Evolutionary conservation across 2,113 vertebrate species (phyloP).

Genomic region (Sardina pilchardus): DNA sequence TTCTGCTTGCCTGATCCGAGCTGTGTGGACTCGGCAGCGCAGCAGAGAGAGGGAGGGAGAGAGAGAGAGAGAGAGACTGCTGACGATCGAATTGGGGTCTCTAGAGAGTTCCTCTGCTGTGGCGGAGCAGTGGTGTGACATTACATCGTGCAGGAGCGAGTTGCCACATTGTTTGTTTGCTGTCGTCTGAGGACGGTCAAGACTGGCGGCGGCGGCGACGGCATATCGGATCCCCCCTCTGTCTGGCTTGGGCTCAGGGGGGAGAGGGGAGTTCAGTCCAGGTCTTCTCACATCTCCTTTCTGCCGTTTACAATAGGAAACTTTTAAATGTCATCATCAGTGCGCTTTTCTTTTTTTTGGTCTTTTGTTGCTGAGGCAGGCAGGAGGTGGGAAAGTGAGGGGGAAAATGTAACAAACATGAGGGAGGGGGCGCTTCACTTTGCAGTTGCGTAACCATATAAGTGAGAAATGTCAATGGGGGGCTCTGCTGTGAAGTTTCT

Average conservation of each 20-base stretch:
- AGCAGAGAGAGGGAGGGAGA: too few relatives aligned
- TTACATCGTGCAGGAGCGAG: too few relatives aligned
- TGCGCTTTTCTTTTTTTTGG: neutral
- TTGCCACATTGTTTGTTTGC: too few relatives aligned
- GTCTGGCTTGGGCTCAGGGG: too few relatives aligned
- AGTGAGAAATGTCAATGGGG: constrained; percentile 29
- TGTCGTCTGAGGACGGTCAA: too few relatives aligned
- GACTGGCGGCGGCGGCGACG: too few relatives aligned
- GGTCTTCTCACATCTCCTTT: neutral
- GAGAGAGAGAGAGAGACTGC: neutral
- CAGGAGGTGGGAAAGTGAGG: neutral
- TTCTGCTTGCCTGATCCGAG: neutral
- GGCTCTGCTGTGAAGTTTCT: constrained; percentile 33
- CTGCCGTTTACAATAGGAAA: neutral
- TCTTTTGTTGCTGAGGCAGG: neutral
- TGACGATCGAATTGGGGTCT: too few relatives aligned
- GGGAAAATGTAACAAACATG: neutral
- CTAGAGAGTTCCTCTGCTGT: too few relatives aligned
- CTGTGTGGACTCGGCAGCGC: too few relatives aligned
- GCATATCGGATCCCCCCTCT: too few relatives aligned
- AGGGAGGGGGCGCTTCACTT: neutral
- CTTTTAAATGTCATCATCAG: neutral
- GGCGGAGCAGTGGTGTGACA: too few relatives aligned
- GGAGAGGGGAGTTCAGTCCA: neutral
- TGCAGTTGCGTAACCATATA: neutral